Conservation (phyloP, 2,888 invertebrate genomes). For the Coelopa pilipes region DNA sequence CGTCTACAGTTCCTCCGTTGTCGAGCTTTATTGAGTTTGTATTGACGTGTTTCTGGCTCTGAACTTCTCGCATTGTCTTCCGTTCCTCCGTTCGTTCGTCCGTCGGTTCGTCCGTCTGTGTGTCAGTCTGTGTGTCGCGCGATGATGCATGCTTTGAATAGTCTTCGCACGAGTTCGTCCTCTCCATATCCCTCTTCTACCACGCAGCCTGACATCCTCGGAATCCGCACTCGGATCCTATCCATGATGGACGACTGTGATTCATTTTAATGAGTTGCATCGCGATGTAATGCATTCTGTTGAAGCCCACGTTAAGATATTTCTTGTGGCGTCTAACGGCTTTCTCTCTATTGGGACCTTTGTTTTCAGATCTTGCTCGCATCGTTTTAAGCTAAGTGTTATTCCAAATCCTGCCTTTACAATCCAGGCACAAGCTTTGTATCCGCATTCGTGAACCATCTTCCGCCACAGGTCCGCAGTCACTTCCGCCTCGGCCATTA, state of each 20-base stretch:
- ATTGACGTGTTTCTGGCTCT: no score
- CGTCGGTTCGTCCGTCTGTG: no score
- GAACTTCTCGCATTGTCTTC: no score
- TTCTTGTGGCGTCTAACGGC: neutral
- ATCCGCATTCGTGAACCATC: no score
- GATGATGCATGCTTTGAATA: conserved; percentile 41
- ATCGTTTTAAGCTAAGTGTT: no score
- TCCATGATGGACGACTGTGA: conserved; percentile 26
- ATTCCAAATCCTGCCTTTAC: no score
- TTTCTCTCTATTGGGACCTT: no score
- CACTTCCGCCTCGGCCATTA: neutral
- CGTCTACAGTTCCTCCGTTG: no score
- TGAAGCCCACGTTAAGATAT: no score
- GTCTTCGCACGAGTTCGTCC: conserved; percentile 20
- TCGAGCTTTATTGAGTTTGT: conserved; percentile 2
- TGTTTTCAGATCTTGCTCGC: no score
- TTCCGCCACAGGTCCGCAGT: no score
- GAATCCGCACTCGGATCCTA: neutral
- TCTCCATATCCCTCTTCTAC: conserved; percentile 20
- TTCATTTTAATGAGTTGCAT: conserved; percentile 30
- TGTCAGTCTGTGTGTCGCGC: conserved; percentile 23
- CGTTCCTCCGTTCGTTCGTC: conserved; percentile 4
- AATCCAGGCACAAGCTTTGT: no score
- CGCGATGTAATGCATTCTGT: conserved; percentile 25
- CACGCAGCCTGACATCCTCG: neutral